Conservation (phyloP, 2,113 vertebrate species). For the Apodemus speciosus region DNA sequence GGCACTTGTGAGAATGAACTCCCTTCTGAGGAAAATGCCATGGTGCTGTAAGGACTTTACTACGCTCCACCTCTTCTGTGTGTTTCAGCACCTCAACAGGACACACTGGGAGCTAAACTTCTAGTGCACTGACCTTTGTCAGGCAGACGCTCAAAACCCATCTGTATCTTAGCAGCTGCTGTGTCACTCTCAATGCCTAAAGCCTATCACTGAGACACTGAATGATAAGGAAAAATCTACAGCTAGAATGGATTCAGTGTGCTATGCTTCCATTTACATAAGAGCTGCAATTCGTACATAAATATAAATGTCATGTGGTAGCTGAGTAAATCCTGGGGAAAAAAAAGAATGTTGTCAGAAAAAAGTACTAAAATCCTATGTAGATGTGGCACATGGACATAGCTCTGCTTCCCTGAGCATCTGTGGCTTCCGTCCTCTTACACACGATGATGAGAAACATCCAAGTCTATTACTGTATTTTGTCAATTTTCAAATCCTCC, state of each 20-base stretch:
- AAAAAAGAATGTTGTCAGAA: slow-evolving; percentile 8
- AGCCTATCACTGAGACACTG: neutral
- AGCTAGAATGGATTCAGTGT: neutral
- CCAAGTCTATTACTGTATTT: neutral
- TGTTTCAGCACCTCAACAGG: neutral
- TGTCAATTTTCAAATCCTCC: neutral
- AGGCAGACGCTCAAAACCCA: neutral
- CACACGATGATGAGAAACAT: neutral
- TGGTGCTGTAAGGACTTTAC: neutral
- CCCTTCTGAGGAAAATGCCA: neutral
- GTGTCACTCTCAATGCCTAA: neutral
- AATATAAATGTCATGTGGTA: neutral
- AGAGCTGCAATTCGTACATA: slow-evolving; percentile 13
- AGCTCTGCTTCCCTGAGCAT: neutral
- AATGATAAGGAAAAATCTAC: slow-evolving; percentile 2
- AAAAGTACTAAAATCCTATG: neutral
- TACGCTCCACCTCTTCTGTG: neutral
- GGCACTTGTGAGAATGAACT: neutral
- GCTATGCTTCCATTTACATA: neutral
- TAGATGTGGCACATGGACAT: neutral
- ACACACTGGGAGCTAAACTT: neutral
- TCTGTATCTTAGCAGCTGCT: neutral
- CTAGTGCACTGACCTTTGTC: neutral
- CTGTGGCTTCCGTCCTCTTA: neutral
- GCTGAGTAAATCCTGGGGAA: slow-evolving; percentile 8